Evolutionary conservation across 2,888 invertebrate species (phyloP), one percentile per base, ranked within the genome.

Genomic region (Patella caerulea): DNA sequence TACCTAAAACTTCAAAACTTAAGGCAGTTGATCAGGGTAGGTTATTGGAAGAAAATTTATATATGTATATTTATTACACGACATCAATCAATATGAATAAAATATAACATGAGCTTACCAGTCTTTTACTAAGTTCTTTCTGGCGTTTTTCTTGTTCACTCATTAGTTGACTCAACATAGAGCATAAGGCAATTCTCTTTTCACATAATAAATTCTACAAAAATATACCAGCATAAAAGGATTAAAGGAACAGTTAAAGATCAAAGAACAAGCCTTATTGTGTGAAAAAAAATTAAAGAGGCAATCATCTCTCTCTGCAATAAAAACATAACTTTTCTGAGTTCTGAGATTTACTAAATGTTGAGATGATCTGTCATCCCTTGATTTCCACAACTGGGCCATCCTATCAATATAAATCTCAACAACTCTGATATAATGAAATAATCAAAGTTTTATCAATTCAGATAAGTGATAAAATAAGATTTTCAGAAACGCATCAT

Each of bases 91-190:
- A n/a, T 53, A 72, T 17, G 54, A 73, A n/a, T 12, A 3, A 17
- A 7, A 19, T 7, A 52, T n/a, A 19, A 73, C 17, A 3, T 9
- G 54, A 15, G 83, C 85, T 80, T 76, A 91, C 91, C 87, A 91
- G 81, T 83, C 91, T 83, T 72, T 86, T 83, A 75, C 85, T 86
- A 15, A 91, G 86, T 80, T 91, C 89, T 15, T 81, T 79, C 76
- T 88, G 88, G 45, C 91, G 76, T n/a, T 81, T 83, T 73, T 88
- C 88, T 78, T 87, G 83, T 80, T 91, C 90, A 12, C 84, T 82
- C 84, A 91, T 81, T 54, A 91, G 81, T 81, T 90, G 90, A 7
- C 88, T 83, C 73, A 91, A 82, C 79, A 91, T 80, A 56, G 84
- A 84, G 7, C 89, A 87, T 82, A 91, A 78, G 3, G 86, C 83